Percentiles rank a stretch among this genome's conserved stretches.
Evolutionary conservation across 2,797 vertebrate genomes (phyloP).

Genomic region (Sarcophilus harrisii): DNA sequence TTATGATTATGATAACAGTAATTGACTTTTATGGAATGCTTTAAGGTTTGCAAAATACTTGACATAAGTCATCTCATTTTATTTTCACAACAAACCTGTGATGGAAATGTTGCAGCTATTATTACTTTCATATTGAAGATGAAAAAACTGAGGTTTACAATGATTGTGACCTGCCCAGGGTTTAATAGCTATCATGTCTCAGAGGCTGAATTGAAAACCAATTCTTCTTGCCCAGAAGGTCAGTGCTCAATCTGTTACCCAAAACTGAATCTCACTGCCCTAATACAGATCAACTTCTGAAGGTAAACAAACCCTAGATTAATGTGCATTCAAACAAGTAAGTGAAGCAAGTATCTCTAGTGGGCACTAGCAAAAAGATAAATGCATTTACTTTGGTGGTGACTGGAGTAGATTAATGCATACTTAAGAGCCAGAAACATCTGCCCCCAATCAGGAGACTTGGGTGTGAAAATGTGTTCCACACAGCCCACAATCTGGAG

Average conservation of each 20-base stretch:
- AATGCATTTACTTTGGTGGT: constrained; percentile 19
- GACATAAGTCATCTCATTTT: background rate
- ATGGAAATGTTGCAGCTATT: background rate
- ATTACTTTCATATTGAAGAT: background rate
- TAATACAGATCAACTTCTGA: constrained; percentile 6
- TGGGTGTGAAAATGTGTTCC: background rate
- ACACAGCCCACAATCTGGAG: background rate
- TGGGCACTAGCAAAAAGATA: constrained; percentile 27
- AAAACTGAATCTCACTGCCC: background rate
- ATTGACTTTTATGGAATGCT: background rate
- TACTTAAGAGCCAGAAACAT: constrained; percentile 20
- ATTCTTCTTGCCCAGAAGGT: background rate
- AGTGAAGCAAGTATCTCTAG: background rate
- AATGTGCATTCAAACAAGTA: constrained; percentile 1
- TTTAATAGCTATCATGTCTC: background rate
- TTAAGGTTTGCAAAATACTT: background rate
- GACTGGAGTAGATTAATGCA: constrained; percentile 45
- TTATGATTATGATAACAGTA: background rate
- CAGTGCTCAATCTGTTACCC: background rate
- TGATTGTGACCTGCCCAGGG: background rate
- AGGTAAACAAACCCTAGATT: background rate
- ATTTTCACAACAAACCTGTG: background rate
- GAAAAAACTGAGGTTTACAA: background rate
- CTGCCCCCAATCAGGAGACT: constrained; percentile 38
- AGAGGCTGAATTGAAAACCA: background rate